Evolutionary conservation across 2,113 vertebrate species (phyloP).

Genomic region (Gallinago media): DNA sequence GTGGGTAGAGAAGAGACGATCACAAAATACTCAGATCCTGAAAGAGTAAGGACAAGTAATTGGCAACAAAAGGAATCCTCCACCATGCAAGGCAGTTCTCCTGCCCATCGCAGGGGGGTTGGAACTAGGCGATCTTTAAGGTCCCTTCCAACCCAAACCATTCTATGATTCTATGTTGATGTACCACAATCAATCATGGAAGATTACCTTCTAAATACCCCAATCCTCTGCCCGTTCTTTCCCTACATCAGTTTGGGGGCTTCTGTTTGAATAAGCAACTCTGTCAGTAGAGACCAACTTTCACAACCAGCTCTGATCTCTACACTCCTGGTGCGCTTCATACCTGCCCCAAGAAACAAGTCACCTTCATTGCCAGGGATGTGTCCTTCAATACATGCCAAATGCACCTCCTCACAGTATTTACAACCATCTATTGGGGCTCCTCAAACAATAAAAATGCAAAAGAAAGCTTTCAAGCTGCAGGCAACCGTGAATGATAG

Average conservation of each 20-base stretch:
- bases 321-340: fast-evolving
- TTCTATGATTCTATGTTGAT: background rate
- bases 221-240: background rate
- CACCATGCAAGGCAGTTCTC: background rate
- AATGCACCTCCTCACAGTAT: background rate
- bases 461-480: background rate
- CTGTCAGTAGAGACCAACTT: background rate
- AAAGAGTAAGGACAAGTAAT: background rate
- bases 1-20: background rate
- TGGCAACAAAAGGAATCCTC: background rate
- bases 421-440: background rate
- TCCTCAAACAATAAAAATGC: background rate
- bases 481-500: background rate
- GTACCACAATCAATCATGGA: background rate
- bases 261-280: background rate
- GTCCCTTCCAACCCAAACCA: background rate
- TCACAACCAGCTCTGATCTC: background rate
- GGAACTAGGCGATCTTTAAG: background rate
- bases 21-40: background rate
- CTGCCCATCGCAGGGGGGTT: background rate
- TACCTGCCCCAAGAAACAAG: background rate
- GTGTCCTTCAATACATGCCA: background rate
- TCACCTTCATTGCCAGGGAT: background rate
- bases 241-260: background rate
- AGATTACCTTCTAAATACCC: background rate